Evolutionary conservation across 2,888 invertebrate species (phyloP).

Genomic region (Oeneis ivallda): DNA sequence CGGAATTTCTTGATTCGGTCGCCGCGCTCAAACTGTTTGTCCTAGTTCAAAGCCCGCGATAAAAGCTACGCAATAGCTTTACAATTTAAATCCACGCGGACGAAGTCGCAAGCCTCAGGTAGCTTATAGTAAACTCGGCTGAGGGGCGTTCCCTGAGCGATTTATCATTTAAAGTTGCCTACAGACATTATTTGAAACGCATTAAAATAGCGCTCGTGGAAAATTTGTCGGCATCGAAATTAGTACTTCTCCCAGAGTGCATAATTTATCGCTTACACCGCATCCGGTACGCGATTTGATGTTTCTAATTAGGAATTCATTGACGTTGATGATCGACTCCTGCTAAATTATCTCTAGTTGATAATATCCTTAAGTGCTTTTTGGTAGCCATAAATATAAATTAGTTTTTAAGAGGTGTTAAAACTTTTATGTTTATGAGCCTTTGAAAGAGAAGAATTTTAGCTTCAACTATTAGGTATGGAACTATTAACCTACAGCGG

Average conservation of each 20-base stretch:
- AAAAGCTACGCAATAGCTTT: too few relatives aligned
- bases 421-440: constrained; percentile 13
- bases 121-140: constrained; percentile 68
- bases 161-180: constrained; percentile 81
- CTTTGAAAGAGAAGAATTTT: neutral
- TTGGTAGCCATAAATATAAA: constrained; percentile 10
- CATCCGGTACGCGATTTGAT: constrained; percentile 67
- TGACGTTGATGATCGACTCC: constrained; percentile 58
- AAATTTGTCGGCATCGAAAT: constrained; percentile 81
- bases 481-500: neutral
- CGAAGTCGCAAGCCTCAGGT: too few relatives aligned
- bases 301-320: constrained; percentile 73
- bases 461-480: neutral
- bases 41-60: too few relatives aligned
- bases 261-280: constrained; percentile 75
- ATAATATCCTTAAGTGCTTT: constrained; percentile 6
- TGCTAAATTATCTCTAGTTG: constrained; percentile 20
- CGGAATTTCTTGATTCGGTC: too few relatives aligned
- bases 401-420: constrained; percentile 15
- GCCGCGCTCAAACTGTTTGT: too few relatives aligned
- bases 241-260: constrained; percentile 74
- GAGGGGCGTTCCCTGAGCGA: constrained; percentile 76
- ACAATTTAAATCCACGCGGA: too few relatives aligned
- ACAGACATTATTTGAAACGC: constrained; percentile 81
- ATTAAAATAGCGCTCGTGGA: constrained; percentile 79